phyloP scores from a whole-genome alignment of 2,888 invertebrate genomes.

The Malthinus seriepunctatus region DNA sequence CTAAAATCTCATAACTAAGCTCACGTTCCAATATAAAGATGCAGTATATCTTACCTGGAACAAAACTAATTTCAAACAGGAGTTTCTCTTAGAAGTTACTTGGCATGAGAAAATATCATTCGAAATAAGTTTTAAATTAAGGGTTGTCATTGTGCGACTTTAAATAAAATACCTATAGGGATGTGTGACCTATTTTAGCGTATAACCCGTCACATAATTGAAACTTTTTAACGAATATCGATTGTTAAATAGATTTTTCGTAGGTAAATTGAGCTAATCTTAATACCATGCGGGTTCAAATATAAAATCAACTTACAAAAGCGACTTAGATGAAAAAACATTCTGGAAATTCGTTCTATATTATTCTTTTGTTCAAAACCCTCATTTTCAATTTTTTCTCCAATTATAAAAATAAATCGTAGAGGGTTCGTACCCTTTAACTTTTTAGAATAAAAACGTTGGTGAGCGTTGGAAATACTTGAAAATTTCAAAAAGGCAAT shows the following conservation, averaged over 20 bases:
- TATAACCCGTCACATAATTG: conserved; percentile 36
- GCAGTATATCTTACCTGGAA: conserved; percentile 31
- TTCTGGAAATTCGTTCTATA: conserved; percentile 15
- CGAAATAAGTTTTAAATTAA: conserved; percentile 54
- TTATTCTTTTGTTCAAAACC: conserved; percentile 25
- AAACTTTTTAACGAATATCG: conserved; percentile 36
- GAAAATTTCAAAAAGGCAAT: conserved; percentile 28
- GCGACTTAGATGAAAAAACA: conserved; percentile 17
- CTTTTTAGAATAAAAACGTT: conserved; percentile 16
- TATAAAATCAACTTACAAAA: conserved; percentile 15
- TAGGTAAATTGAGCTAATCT: conserved; percentile 39
- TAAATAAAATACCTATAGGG: conserved; percentile 43
- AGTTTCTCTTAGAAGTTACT: conserved; percentile 37
- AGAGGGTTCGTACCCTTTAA: conserved; percentile 7
- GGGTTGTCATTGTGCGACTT: conserved; percentile 51
- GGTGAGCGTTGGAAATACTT: conserved; percentile 24
- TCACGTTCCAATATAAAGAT: conserved; percentile 43
- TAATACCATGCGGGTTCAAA: conserved; percentile 26
- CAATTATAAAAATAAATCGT: conserved; percentile 21
- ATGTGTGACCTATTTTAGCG: conserved; percentile 46
- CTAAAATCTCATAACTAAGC: conserved; percentile 51
- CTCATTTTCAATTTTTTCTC: conserved; percentile 24
- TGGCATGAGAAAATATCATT: conserved; percentile 54
- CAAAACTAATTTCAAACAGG: conserved; percentile 31
- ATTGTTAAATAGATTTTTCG: conserved; percentile 33